A percentile compares a stretch with the other conserved stretches of the same genome.
These are phyloP conservation scores for Phortica magna DNA, from an alignment of 2,888 invertebrate species.

Conservation along the genomic window DNA sequence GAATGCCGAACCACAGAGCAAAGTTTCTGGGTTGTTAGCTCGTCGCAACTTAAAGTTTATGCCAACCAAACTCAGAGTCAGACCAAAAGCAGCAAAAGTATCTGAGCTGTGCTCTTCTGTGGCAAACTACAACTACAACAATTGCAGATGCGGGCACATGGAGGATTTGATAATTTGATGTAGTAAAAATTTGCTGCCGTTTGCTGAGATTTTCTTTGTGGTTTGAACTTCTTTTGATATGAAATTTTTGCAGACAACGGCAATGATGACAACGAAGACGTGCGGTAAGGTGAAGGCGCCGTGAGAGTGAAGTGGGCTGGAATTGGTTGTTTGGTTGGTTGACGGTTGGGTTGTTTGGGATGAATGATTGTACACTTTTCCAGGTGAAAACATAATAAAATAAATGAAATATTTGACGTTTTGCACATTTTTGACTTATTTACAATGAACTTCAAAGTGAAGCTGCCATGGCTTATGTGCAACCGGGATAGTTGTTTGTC, in stretches of 20 bases:
- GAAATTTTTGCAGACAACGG: slow-evolving; percentile 48
- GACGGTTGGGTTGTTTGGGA: background rate
- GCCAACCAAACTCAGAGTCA: slow-evolving; percentile 56
- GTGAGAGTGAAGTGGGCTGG: background rate
- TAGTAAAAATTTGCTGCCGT: slow-evolving; percentile 54
- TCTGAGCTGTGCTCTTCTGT: slow-evolving; percentile 1
- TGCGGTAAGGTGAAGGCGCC: background rate
- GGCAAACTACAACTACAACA: slow-evolving; percentile 12
- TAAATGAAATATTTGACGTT: slow-evolving; percentile 27
- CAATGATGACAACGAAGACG: background rate
- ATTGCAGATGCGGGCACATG: slow-evolving; percentile 57
- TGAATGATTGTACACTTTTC: slow-evolving; percentile 8
- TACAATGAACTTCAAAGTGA: slow-evolving; percentile 16
- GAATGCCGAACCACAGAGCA: slow-evolving; percentile 20
- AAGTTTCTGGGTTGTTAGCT: slow-evolving; percentile 7
- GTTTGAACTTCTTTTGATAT: slow-evolving; percentile 72
- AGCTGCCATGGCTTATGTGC: background rate
- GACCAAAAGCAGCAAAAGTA: slow-evolving; percentile 58
- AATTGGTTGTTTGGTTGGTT: background rate
- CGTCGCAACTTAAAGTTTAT: slow-evolving; percentile 46
- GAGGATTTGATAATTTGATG: slow-evolving; percentile 61
- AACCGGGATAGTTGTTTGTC: slow-evolving; percentile 37
- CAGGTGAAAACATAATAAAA: slow-evolving; percentile 39
- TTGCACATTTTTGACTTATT: background rate
- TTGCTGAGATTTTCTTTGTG: slow-evolving; percentile 72